Conservation (phyloP, 2,113 vertebrate species). For the Amphiprion percula region DNA sequence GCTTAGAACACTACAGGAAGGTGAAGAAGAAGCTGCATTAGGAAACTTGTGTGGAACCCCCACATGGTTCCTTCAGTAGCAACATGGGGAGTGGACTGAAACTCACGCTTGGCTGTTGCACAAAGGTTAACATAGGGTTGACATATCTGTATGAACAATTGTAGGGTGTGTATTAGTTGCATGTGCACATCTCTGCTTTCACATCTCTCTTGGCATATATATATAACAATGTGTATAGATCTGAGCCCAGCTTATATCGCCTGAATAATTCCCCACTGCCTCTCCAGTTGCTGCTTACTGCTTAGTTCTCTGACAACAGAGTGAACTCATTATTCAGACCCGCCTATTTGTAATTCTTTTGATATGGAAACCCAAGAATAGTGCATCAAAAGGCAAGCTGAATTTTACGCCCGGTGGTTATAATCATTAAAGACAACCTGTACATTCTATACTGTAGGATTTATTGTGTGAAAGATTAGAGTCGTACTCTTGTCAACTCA, state of each 20-base stretch:
- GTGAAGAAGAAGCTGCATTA: too few relatives aligned
- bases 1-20: too few relatives aligned
- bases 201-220: slow-evolving; percentile 1
- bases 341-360: neutral
- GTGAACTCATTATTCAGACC: neutral
- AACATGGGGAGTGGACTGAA: too few relatives aligned
- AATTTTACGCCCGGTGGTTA: neutral
- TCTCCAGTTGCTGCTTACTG: slow-evolving; percentile 11
- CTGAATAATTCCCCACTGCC: neutral
- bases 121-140: neutral
- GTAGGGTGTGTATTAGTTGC: too few relatives aligned
- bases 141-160: neutral
- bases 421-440: neutral
- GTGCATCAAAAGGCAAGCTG: slow-evolving; percentile 3
- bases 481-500: neutral
- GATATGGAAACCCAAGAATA: slow-evolving; percentile 3
- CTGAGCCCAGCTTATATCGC: neutral
- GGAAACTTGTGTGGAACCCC: too few relatives aligned
- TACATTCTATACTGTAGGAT: neutral
- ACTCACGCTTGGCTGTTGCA: too few relatives aligned
- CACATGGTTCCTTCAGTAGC: too few relatives aligned
- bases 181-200: neutral
- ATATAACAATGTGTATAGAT: neutral
- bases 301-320: neutral
- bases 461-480: slow-evolving; percentile 1